Base-by-base conservation (phyloP, 2,113 vertebrate genomes). In the Oxyruncus cristatus region DNA sequence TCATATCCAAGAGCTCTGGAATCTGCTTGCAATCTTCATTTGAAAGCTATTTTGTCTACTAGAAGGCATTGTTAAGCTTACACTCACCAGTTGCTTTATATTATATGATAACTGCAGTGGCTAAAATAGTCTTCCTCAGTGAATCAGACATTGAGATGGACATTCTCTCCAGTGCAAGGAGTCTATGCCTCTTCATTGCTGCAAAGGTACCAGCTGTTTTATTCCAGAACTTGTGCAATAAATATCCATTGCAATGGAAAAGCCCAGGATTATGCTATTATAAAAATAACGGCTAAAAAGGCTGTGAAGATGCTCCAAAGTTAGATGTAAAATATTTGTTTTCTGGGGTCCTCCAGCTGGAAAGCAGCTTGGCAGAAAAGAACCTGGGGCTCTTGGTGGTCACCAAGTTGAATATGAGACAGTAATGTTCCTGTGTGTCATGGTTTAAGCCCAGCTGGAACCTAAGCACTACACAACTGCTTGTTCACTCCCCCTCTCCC, bases 401-500 rank as follows among this genome's bases (percentile, higher is more conserved):
- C n/a, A 59, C 39, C 53, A 80, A 42, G 10, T 17, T 67, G 39
- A 86, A 47, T 11, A 2, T 32, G 12, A 79, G 23, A 50, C 4
- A 33, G 32, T 3, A 55, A 37, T 4, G 10, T 56, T 41, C 12
- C 33, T 30, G 30, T n/a, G 53, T 75, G n/a, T 12, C 0, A 0
- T 53, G 47, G 53, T 41, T 75, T 68, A 75, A 53, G 16, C 11
- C 46, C n/a, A 75, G 13, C 8, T 30, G 44, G 50, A 58, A 50
- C 33, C 35, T 9, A 50, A 37, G 18, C 59, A 50, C 13, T 15
- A 20, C 8, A 9, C 22, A 66, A 22, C 33, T 5, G 5, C 23
- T 67, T 1, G 0, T 32, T 44, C 46, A 52, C 46, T 3, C 32
- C n/a, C 8, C 22, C 14, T 61, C 12, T 58, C 15, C 4, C 24